A percentile compares a stretch with the other conserved stretches of the same genome.
phyloP scores from a whole-genome alignment of 2,888 invertebrate species.

The Dusona sp. region DNA sequence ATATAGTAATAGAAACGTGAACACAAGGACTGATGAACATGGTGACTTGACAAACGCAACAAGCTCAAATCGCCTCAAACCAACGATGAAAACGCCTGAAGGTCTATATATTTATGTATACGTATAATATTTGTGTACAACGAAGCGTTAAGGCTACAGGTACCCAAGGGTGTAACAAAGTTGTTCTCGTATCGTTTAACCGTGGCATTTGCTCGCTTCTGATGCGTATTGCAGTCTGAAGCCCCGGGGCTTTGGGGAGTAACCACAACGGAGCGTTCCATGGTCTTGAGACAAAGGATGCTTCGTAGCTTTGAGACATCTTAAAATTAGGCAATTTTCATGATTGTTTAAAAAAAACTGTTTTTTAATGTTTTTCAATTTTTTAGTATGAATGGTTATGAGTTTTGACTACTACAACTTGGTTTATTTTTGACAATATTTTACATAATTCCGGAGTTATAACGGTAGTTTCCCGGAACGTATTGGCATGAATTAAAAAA shows the following conservation, averaged over 20 bases:
- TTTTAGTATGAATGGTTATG: too few relatives aligned
- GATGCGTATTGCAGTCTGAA: slow-evolving; percentile 46
- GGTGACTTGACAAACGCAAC: slow-evolving; percentile 17
- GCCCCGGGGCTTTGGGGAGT: slow-evolving; percentile 33
- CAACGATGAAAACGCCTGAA: slow-evolving; percentile 1
- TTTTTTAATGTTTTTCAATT: too few relatives aligned
- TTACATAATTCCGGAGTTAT: too few relatives aligned
- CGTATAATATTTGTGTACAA: slow-evolving; percentile 14
- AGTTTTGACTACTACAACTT: too few relatives aligned
- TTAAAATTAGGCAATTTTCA: too few relatives aligned
- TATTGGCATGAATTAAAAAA: too few relatives aligned
- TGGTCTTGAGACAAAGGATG: slow-evolving; percentile 41
- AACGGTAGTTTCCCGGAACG: too few relatives aligned
- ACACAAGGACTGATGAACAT: slow-evolving; percentile 24
- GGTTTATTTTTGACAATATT: too few relatives aligned
- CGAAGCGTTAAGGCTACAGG: slow-evolving; percentile 34
- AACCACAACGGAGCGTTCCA: background rate
- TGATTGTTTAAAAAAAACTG: too few relatives aligned
- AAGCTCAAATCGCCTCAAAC: slow-evolving; percentile 36
- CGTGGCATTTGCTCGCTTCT: slow-evolving; percentile 63
- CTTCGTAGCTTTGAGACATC: slow-evolving; percentile 51
- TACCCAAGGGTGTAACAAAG: slow-evolving; percentile 71
- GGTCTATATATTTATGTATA: slow-evolving; percentile 26
- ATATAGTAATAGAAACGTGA: background rate
- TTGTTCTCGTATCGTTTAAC: slow-evolving; percentile 76